phyloP scores from a whole-genome alignment of 2,797 vertebrate genomes.

The Gorsachius magnificus region DNA sequence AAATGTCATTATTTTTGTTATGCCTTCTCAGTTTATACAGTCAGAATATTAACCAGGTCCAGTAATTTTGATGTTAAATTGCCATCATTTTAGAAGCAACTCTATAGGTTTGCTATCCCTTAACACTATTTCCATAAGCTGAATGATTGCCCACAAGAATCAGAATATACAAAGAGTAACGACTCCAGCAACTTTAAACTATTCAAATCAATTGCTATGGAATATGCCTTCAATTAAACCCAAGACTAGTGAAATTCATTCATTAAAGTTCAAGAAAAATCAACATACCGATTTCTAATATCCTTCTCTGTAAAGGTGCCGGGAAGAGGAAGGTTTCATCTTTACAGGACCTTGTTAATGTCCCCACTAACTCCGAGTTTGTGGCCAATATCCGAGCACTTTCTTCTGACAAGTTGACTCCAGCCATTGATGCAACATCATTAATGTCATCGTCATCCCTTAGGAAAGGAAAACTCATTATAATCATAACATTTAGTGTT shows the following conservation, averaged over 20 bases:
- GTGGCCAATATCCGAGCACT: constrained; percentile 93
- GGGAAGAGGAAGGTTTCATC: constrained; percentile 91
- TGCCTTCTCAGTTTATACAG: background rate
- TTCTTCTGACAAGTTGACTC: constrained; percentile 94
- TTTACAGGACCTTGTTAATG: constrained; percentile 92
- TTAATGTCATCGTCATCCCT: constrained; percentile 98
- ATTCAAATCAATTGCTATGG: background rate
- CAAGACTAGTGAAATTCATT: background rate
- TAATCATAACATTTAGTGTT: background rate
- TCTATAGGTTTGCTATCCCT: background rate
- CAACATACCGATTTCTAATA: constrained; percentile 88
- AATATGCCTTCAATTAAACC: background rate
- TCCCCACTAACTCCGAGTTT: constrained; percentile 91
- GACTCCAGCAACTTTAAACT: background rate
- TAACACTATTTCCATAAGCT: background rate
- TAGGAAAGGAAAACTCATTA: background rate
- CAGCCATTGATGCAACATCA: constrained; percentile 94
- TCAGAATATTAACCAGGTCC: background rate
- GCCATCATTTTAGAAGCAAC: background rate
- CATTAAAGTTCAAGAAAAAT: background rate
- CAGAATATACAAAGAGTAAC: background rate
- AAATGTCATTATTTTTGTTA: background rate
- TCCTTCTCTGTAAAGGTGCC: constrained; percentile 84
- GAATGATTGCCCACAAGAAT: background rate
- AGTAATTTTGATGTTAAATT: background rate